Percentiles rank a stretch among this genome's conserved stretches.
phyloP scores from a whole-genome alignment of 2,113 vertebrate genomes.

The Poecilia latipinna region DNA sequence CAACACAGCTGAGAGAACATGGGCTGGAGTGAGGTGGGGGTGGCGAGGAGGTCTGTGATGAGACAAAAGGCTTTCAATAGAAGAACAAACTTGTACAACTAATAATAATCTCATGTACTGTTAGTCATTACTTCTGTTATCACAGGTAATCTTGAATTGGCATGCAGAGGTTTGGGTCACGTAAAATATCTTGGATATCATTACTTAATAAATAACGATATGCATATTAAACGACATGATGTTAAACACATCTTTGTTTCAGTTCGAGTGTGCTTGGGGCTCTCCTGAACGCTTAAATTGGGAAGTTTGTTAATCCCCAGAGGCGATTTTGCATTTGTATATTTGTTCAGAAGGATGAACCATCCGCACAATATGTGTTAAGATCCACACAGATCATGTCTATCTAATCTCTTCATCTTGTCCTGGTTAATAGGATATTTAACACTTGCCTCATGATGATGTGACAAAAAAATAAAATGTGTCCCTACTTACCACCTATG shows the following conservation, averaged over 20 bases:
- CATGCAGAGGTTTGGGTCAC: neutral
- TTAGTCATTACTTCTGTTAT: constrained; percentile 6
- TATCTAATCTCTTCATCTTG: neutral
- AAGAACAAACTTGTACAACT: constrained; percentile 26
- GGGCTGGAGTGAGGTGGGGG: constrained; percentile 24
- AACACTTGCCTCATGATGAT: neutral
- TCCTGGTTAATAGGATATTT: neutral
- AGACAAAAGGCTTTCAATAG: neutral
- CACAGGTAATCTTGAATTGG: neutral
- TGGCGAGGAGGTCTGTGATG: too few relatives aligned
- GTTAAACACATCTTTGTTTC: neutral
- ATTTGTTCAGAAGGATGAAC: neutral
- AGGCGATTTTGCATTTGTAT: neutral
- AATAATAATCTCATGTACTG: neutral
- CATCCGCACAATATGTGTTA: neutral
- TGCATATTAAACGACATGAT: neutral
- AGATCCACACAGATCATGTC: neutral
- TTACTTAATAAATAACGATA: neutral
- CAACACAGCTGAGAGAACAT: constrained; percentile 39
- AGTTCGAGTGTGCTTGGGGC: neutral
- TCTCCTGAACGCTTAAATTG: neutral
- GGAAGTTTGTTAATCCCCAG: neutral
- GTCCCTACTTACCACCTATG: neutral
- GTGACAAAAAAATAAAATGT: too few relatives aligned
- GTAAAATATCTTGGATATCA: neutral